phyloP scores from a whole-genome alignment of 2,113 vertebrate species.

The Pseudopodoces humilis region DNA sequence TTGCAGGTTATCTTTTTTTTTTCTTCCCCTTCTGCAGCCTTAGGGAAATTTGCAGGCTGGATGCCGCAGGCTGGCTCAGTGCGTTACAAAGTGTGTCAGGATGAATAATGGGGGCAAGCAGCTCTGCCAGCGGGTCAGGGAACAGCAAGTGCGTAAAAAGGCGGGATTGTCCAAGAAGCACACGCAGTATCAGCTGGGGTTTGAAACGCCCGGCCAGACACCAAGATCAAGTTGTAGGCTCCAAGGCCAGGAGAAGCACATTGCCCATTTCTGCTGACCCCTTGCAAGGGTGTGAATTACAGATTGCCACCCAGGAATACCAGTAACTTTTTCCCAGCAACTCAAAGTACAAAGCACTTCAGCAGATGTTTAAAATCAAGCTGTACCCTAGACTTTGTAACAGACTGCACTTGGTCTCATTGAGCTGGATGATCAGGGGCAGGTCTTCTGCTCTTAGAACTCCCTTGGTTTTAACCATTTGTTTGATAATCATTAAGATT shows the following conservation, averaged over 20 bases:
- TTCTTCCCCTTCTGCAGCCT: not conserved
- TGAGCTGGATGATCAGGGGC: not conserved
- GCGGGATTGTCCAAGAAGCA: not conserved
- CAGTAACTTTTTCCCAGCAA: not conserved
- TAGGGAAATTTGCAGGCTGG: constrained; percentile 24
- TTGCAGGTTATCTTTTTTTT: not conserved
- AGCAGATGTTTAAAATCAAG: constrained; percentile 30
- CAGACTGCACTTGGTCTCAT: not conserved
- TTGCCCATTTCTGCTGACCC: not conserved
- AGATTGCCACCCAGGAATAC: not conserved
- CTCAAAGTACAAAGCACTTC: not conserved
- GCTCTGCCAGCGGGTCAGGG: constrained; percentile 61
- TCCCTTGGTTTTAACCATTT: not conserved
- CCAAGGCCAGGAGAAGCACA: not conserved
- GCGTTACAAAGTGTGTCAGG: constrained; percentile 7
- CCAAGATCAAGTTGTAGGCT: not conserved
- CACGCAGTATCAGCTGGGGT: not conserved
- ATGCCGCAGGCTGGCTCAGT: constrained; percentile 47
- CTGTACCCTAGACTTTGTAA: not conserved
- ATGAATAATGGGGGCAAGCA: constrained; percentile 63
- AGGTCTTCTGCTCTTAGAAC: not conserved
- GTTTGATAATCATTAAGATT: not conserved
- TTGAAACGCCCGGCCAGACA: not conserved
- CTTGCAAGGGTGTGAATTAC: not conserved
- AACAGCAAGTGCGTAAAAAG: constrained; percentile 55